Evolutionary conservation across 2,888 invertebrate genomes (phyloP).

Genomic region (Aleiodes alternator): DNA sequence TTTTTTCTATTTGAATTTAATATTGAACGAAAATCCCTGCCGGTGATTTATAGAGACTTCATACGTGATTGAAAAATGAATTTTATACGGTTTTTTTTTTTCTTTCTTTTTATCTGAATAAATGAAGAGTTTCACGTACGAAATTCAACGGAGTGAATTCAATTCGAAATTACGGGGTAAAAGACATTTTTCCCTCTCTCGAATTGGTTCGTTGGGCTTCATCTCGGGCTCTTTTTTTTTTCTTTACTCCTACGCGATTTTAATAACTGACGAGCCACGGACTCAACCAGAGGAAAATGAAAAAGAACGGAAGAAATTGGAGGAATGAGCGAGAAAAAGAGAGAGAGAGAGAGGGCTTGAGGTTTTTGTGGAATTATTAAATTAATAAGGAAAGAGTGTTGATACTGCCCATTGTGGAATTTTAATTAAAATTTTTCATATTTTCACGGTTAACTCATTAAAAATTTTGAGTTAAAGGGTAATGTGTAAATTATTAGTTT

Average conservation of each 20-base stretch:
- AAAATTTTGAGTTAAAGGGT: not conserved
- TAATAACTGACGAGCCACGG: constrained; percentile 61
- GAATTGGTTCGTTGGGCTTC: not conserved
- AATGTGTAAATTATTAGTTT: too few species aligned
- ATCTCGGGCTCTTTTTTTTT: not conserved
- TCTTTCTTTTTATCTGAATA: constrained; percentile 4
- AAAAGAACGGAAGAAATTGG: constrained; percentile 21
- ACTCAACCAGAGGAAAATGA: constrained; percentile 52
- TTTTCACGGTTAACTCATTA: constrained; percentile 4
- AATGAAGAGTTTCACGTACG: constrained; percentile 4
- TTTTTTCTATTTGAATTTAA: constrained; percentile 29
- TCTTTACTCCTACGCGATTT: constrained; percentile 54
- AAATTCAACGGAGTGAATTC: constrained; percentile 10
- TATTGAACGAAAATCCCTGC: constrained; percentile 2
- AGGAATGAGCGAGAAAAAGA: not conserved
- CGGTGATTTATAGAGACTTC: constrained; percentile 7
- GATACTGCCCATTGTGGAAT: constrained; percentile 39
- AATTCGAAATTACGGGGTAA: constrained; percentile 26
- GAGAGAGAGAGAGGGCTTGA: not conserved
- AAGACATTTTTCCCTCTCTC: constrained; percentile 3
- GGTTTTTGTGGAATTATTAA: constrained; percentile 45
- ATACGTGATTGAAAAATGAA: too few species aligned
- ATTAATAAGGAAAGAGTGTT: constrained; percentile 46
- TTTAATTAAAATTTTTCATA: constrained; percentile 43
- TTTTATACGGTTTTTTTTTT: not conserved